phyloP scores from a whole-genome alignment of 2,797 vertebrate species.

The Phrynocephalus guinanensis region DNA sequence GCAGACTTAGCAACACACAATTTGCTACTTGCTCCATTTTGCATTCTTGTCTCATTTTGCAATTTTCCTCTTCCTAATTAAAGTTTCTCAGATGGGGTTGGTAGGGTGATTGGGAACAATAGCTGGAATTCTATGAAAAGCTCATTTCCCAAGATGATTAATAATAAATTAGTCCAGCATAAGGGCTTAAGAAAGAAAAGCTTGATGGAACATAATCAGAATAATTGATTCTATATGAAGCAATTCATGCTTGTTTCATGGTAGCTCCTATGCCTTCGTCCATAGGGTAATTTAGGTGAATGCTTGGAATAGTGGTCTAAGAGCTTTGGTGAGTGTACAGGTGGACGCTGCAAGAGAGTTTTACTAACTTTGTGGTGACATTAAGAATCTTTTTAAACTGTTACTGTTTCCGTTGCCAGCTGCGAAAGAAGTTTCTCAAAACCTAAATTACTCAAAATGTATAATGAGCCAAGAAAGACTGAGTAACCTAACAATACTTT shows the following conservation, averaged over 20 bases:
- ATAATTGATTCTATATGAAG: background rate
- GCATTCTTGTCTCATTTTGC: background rate
- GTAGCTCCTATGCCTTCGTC: background rate
- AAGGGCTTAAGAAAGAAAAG: background rate
- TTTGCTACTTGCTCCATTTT: background rate
- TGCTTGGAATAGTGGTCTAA: too few species aligned
- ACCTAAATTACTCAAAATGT: too few species aligned
- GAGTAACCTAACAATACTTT: too few species aligned
- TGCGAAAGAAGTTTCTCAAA: too few species aligned
- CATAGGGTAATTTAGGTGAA: too few species aligned
- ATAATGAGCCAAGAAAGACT: too few species aligned
- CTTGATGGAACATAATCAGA: background rate
- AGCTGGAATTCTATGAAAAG: background rate
- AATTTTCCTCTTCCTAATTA: background rate
- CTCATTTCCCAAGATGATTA: background rate
- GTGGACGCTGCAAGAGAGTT: too few species aligned
- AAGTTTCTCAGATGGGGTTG: background rate
- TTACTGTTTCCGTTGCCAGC: too few species aligned
- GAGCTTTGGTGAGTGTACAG: too few species aligned
- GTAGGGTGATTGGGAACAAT: background rate
- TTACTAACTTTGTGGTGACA: too few species aligned
- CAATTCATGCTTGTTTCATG: background rate
- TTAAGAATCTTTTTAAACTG: too few species aligned
- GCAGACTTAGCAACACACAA: background rate
- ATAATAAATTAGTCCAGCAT: conserved; percentile 1